Evolutionary conservation across 1,140 invertebrate species (phyloP).

Genomic region (Drosophila pectinifera): DNA sequence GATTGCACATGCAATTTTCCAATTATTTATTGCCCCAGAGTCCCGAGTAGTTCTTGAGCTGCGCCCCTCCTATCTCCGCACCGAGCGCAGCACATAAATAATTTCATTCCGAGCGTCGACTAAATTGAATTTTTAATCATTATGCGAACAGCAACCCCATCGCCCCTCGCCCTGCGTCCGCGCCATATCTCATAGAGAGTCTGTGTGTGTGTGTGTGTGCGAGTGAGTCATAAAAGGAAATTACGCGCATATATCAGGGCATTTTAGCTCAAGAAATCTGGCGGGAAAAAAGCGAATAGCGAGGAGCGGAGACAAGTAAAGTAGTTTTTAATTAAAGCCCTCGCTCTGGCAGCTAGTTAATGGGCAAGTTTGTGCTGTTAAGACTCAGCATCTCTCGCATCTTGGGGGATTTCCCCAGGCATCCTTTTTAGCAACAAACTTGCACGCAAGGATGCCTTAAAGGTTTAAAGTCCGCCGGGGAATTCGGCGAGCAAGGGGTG

Average conservation of each 20-base stretch:
- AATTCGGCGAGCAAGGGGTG: neutral
- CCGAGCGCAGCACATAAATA: constrained; percentile 52
- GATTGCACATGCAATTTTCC: constrained; percentile 1
- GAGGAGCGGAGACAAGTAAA: constrained; percentile 45
- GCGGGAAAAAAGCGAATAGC: constrained; percentile 2
- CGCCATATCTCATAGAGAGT: constrained; percentile 18
- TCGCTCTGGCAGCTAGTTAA: constrained; percentile 55
- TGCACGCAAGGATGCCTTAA: constrained; percentile 26
- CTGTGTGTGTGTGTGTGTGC: constrained; percentile 12
- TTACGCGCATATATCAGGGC: constrained; percentile 61
- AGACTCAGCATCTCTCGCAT: constrained; percentile 40
- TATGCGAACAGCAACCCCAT: constrained; percentile 34
- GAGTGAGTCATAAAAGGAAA: constrained; percentile 67
- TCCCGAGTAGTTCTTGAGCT: constrained; percentile 1
- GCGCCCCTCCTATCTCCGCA: neutral
- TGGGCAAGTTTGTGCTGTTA: constrained; percentile 55
- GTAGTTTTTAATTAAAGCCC: constrained; percentile 80
- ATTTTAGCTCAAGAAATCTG: constrained; percentile 63
- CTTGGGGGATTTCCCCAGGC: neutral
- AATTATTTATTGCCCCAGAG: neutral
- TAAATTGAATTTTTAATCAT: constrained; percentile 79
- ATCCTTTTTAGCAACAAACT: constrained; percentile 44
- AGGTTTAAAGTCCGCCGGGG: constrained; percentile 22
- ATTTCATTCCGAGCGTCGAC: constrained; percentile 52
- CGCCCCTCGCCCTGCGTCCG: too few species aligned